phyloP scores from a whole-genome alignment of 2,888 invertebrate genomes.

The Muscina levida region DNA sequence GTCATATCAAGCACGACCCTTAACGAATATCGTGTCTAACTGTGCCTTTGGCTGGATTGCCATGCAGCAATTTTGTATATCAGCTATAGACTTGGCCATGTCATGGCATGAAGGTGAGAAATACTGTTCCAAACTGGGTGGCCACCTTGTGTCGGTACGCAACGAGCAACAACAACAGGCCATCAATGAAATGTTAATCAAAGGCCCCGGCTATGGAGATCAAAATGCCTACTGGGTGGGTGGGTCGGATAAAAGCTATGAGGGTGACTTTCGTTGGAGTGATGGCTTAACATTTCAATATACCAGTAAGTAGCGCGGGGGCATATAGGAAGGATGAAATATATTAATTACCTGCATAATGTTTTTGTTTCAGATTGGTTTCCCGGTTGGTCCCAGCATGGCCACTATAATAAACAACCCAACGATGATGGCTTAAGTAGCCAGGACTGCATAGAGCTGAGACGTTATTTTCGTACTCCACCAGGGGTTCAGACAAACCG shows the following conservation, averaged over 20 bases:
- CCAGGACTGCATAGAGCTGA: conserved; percentile 90
- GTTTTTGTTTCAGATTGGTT: conserved; percentile 86
- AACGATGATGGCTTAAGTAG: conserved; percentile 90
- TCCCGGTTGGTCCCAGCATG: conserved; percentile 88
- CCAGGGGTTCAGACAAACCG: conserved; percentile 76
- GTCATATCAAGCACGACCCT: conserved; percentile 84
- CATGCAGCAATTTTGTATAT: conserved; percentile 85
- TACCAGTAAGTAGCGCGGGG: conserved; percentile 84
- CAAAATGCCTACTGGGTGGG: conserved; percentile 90
- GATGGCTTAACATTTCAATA: conserved; percentile 88
- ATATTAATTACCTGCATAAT: background rate
- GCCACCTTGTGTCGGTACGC: conserved; percentile 85
- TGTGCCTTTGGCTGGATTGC: conserved; percentile 88
- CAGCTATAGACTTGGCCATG: conserved; percentile 81
- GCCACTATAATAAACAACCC: conserved; percentile 85
- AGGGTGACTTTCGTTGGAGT: conserved; percentile 90
- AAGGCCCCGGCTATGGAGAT: conserved; percentile 85
- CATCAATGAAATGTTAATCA: conserved; percentile 84
- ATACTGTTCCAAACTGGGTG: conserved; percentile 84
- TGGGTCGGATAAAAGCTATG: conserved; percentile 87
- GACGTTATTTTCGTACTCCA: conserved; percentile 84
- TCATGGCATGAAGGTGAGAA: conserved; percentile 86
- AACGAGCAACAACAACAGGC: conserved; percentile 84
- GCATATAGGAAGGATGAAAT: background rate
- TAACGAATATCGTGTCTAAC: conserved; percentile 83